Percentiles rank a stretch among this genome's conserved stretches.
phyloP scores from a whole-genome alignment of 2,888 invertebrate genomes.

The Ophonus ardosiacus region DNA sequence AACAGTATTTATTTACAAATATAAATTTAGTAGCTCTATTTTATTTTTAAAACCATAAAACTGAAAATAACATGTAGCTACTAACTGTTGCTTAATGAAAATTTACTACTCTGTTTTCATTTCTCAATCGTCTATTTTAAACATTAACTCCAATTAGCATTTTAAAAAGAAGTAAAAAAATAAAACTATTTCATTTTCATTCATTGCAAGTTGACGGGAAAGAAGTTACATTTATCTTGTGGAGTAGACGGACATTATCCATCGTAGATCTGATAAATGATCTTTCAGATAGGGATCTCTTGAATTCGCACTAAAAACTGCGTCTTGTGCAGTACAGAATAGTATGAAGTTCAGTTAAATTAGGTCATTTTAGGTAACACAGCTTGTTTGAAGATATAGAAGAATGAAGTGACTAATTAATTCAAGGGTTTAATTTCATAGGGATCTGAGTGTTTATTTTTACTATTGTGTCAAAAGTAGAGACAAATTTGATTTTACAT shows the following conservation, averaged over 20 bases:
- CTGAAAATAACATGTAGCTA: background rate
- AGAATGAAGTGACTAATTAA: no score
- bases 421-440: no score
- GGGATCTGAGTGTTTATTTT: no score
- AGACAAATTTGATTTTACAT: no score
- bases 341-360: background rate
- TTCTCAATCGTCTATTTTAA: background rate
- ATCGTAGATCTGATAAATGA: background rate
- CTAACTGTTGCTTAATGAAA: background rate
- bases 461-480: no score
- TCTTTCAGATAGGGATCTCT: background rate
- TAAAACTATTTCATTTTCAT: background rate
- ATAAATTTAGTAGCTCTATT: background rate
- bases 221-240: background rate
- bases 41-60: background rate
- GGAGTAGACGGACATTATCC: background rate
- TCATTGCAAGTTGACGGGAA: background rate
- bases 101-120: background rate
- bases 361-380: background rate
- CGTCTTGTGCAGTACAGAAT: background rate
- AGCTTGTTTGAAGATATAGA: no score
- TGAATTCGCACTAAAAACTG: background rate
- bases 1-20: background rate
- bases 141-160: background rate
- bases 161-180: background rate